These are phyloP conservation scores for Oophaga sylvatica DNA, from an alignment of 2,797 vertebrate genomes.

Conservation along the genomic window DNA sequence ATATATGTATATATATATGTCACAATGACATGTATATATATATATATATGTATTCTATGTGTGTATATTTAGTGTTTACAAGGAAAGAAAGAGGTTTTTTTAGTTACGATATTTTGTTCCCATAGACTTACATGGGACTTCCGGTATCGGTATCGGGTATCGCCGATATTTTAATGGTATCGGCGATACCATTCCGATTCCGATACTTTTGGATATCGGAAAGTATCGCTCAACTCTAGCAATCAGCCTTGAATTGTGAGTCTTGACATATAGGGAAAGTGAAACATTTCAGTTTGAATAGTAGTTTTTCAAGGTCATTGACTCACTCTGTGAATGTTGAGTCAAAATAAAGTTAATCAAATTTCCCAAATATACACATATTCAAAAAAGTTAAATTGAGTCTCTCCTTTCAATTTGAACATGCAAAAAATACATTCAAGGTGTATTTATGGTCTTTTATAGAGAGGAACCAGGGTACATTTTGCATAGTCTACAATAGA, in stretches of 20 bases:
- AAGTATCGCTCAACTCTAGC: too few species aligned
- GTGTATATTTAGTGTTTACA: too few species aligned
- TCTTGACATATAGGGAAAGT: conserved; percentile 4
- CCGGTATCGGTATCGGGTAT: too few species aligned
- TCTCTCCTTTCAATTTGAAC: not conserved
- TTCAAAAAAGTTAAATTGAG: not conserved
- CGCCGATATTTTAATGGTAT: too few species aligned
- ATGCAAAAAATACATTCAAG: not conserved
- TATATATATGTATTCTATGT: too few species aligned
- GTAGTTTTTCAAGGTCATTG: not conserved
- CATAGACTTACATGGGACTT: too few species aligned
- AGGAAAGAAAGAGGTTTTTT: too few species aligned
- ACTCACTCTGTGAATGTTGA: not conserved
- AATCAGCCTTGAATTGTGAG: not conserved
- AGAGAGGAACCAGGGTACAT: not conserved
- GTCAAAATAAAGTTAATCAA: not conserved
- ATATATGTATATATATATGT: too few species aligned
- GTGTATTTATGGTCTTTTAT: not conserved
- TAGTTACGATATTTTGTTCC: too few species aligned
- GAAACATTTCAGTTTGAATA: not conserved
- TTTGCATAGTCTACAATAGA: not conserved
- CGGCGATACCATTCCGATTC: too few species aligned
- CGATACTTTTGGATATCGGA: too few species aligned
- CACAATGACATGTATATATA: too few species aligned
- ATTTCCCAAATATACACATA: not conserved